Evolutionary conservation across 2,113 vertebrate genomes (phyloP), one percentile per base, ranked within the genome.

Genomic region (Pardalotus punctatus): DNA sequence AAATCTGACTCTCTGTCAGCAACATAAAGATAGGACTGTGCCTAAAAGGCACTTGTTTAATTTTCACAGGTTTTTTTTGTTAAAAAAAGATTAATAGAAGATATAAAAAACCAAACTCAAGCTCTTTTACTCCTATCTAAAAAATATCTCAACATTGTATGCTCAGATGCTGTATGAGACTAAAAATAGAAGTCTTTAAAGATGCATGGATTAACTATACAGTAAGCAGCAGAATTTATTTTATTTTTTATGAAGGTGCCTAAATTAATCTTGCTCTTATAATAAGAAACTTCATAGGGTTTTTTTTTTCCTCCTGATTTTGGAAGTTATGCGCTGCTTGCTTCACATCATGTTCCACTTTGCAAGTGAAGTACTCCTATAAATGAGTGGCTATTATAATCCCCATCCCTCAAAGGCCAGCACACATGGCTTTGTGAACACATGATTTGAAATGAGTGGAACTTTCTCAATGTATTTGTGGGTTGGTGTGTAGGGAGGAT

Each of bases 281-380:
- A 92, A 94, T 61, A 93, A 72, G 50, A 58, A 90, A 80, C 76
- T 93, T 92, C 58, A 84, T 60, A 86, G 60, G 7, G 6, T 8
- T 25, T 19, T 38, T 43, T 43, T 64, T 77, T 73, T 50, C 2
- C n/a, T 61, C 60, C 48, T 76, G 28, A 42, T 60, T 95, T 88
- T 91, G 53, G 45, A 91, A 89, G 57, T 90, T 95, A 79, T 77
- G 69, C 93, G 51, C 72, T 81, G 76, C 38, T 95, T 93, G 80
- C 40, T 94, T 96, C 84, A 81, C 88, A 91, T 92, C 73, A 56
- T 72, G 81, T 96, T 95, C 83, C 81, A 79, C 94, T 93, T 95
- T 95, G 92, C 87, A 92, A 95, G 86, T 90, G 76, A 90, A 96
- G 90, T 80, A 31, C 74, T 88, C 14, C 85, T 80, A 82, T 96